These are phyloP conservation scores for Argya squamiceps DNA, from an alignment of 2,797 vertebrate genomes.

Conservation along the genomic window DNA sequence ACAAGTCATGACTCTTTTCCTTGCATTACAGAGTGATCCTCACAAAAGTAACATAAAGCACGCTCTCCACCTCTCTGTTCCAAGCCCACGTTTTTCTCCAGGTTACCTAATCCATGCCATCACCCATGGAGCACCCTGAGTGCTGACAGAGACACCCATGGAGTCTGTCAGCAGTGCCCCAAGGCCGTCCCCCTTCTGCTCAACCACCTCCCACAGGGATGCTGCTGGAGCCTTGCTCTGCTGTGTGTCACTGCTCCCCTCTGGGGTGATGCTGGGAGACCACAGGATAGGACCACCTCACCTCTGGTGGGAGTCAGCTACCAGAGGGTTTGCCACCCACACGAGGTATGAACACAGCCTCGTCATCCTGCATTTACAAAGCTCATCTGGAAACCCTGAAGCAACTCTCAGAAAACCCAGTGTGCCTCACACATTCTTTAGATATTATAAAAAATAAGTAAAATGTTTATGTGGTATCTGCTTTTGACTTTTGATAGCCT, in stretches of 20 bases:
- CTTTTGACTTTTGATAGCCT: not conserved
- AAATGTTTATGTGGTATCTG: not conserved
- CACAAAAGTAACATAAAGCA: not conserved
- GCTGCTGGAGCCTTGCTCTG: not conserved
- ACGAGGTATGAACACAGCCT: not conserved
- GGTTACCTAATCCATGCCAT: not conserved
- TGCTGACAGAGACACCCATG: no score
- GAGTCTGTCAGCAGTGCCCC: fast-evolving
- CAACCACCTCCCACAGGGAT: fast-evolving
- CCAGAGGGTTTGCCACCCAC: not conserved
- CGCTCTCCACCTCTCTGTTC: not conserved
- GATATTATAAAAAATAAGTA: not conserved
- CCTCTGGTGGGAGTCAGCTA: not conserved
- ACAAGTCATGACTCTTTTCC: not conserved
- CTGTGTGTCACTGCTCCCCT: not conserved
- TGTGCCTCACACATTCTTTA: not conserved
- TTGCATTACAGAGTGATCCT: not conserved
- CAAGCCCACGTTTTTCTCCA: not conserved
- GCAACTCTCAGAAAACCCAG: not conserved
- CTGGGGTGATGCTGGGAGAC: fast-evolving
- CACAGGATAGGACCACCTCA: not conserved
- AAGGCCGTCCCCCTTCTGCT: not conserved
- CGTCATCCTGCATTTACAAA: not conserved
- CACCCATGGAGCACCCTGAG: no score
- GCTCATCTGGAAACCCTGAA: not conserved